Percentiles rank a stretch among this genome's conserved stretches.
These are phyloP conservation scores for Itoplectis maculator DNA, from an alignment of 2,888 invertebrate species.

Conservation along the genomic window DNA sequence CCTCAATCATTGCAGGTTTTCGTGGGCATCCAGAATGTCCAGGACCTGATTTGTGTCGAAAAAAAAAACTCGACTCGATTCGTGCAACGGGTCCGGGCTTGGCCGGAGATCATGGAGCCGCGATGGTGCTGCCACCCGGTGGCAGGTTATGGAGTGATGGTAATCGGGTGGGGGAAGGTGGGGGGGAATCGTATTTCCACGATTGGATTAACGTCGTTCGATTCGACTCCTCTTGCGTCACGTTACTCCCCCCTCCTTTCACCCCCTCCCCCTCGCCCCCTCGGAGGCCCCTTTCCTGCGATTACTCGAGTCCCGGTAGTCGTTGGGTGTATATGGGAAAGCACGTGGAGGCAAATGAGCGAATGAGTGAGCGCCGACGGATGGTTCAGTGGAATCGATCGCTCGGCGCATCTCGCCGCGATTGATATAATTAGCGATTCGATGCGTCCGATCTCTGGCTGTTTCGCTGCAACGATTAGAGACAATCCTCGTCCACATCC, in stretches of 20 bases:
- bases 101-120: background rate
- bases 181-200: slow-evolving; percentile 42
- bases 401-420: slow-evolving; percentile 44
- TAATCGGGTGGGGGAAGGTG: background rate
- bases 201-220: slow-evolving; percentile 58
- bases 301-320: slow-evolving; percentile 38
- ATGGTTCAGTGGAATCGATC: slow-evolving; percentile 38
- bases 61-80: background rate
- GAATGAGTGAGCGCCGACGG: slow-evolving; percentile 49
- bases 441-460: slow-evolving; percentile 45
- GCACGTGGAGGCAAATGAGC: slow-evolving; percentile 48
- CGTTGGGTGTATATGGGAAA: slow-evolving; percentile 20
- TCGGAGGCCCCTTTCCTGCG: slow-evolving; percentile 23
- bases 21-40: no score
- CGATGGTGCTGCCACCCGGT: slow-evolving; percentile 7
- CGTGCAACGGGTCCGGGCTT: background rate
- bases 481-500: slow-evolving; percentile 47
- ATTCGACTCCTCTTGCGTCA: slow-evolving; percentile 53
- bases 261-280: slow-evolving; percentile 57
- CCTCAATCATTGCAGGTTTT: no score
- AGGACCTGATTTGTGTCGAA: no score
- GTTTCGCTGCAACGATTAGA: slow-evolving; percentile 51
- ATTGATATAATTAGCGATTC: slow-evolving; percentile 61
- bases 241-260: slow-evolving; percentile 28
- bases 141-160: slow-evolving; percentile 9